Base-by-base conservation (phyloP, 1,140 invertebrate species). In the Goniozus legneri region DNA sequence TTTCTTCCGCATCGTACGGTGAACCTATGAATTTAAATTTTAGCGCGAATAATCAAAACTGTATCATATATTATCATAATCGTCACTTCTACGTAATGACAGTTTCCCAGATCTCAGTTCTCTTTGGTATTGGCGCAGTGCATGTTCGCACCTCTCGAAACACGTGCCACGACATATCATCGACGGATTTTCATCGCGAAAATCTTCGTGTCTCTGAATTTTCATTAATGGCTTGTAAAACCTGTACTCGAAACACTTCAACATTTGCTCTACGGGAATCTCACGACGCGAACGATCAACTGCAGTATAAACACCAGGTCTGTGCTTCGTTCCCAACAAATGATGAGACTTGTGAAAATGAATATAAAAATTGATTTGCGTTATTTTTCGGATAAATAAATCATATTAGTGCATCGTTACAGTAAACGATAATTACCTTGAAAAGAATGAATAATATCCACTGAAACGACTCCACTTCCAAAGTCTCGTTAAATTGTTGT, bases 181-280 rank as follows among this genome's bases (percentile, higher is more conserved):
- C 15, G 44, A 24, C 12, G 19, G 21, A 13, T 40, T 38, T 12
- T 16, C 21, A 15, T 48, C 38, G 2, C 35, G 13, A 43, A 32
- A 47, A 1, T 47, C 16, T 13, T 6, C 20, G 8, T 48, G 48
- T n/a, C 8, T 22, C 8, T 24, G 10, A 1, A 3, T 22, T 13
- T 6, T 32, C 2, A 24, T 40, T 22, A 38, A 34, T 2, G 42
- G 16, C 3, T 37, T 24, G 40, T 58, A 54, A 3, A 32, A 42
- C 16, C 30, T 50, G 22, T 64, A 61, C 10, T 61, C 41, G 13
- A 69, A 52, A 39, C 60, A 62, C 20, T 48, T 58, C 15, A 68
- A 47, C 62, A 68, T 58, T 36, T 60, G 46, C 41, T 69, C 65
- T 31, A 69, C 62, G 19, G 38, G 32, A 0, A 56, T 60, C n/a